A percentile compares a stretch with the other conserved stretches of the same genome.
Evolutionary conservation across 1,140 invertebrate genomes (phyloP).

Genomic region (Polyergus mexicanus): DNA sequence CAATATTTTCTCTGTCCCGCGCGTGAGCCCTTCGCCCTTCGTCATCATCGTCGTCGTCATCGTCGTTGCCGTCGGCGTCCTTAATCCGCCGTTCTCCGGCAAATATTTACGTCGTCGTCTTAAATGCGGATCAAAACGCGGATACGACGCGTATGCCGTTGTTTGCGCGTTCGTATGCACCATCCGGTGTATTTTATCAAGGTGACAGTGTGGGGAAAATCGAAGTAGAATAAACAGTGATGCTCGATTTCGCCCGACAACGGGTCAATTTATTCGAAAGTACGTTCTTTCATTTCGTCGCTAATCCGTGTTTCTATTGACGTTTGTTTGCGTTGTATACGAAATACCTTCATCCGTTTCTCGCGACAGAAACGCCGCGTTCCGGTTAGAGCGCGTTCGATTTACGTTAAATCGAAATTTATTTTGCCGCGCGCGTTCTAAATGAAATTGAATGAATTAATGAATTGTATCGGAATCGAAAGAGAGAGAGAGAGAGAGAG

Average conservation of each 20-base stretch:
- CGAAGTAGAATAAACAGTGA: slow-evolving; percentile 52
- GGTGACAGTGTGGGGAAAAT: slow-evolving; percentile 4
- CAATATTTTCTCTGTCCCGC: slow-evolving; percentile 45
- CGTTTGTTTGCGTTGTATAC: slow-evolving; percentile 58
- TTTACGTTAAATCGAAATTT: slow-evolving; percentile 61
- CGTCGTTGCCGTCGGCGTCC: background rate
- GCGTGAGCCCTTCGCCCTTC: background rate
- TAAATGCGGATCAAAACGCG: slow-evolving; percentile 60
- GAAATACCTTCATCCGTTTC: slow-evolving; percentile 57
- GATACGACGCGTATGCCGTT: slow-evolving; percentile 40
- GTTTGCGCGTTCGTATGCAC: slow-evolving; percentile 14
- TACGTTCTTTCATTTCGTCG: slow-evolving; percentile 54
- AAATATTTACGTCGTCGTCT: slow-evolving; percentile 62
- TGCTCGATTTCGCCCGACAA: slow-evolving; percentile 56
- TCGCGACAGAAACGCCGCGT: slow-evolving; percentile 27
- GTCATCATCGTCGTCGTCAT: background rate
- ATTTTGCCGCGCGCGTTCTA: slow-evolving; percentile 36
- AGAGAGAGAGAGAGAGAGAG: background rate
- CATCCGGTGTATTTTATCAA: slow-evolving; percentile 17
- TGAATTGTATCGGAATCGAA: slow-evolving; percentile 33
- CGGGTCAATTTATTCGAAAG: slow-evolving; percentile 61
- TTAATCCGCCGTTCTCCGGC: slow-evolving; percentile 35
- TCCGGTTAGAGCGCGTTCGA: slow-evolving; percentile 46
- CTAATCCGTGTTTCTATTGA: slow-evolving; percentile 59
- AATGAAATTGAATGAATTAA: slow-evolving; percentile 62